Evolutionary conservation across 2,113 vertebrate genomes (phyloP).

Genomic region (Megalops atlanticus): DNA sequence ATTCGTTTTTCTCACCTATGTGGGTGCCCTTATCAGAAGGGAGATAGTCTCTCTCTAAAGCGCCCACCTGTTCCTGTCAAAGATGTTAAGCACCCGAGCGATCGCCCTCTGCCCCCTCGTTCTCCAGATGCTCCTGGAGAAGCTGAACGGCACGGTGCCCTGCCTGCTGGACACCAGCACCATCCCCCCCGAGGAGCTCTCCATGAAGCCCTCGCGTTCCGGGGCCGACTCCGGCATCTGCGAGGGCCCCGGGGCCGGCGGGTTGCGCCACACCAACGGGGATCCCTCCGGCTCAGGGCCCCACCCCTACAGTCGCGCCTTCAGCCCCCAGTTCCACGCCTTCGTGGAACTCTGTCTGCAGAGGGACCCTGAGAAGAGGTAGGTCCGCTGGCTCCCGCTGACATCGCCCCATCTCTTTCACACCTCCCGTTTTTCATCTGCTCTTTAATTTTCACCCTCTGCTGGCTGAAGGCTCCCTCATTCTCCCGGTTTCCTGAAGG

Average conservation of each 20-base stretch:
- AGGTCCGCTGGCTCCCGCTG: background rate
- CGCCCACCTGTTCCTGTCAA: background rate
- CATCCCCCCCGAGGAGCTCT: conserved; percentile 91
- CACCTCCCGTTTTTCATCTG: background rate
- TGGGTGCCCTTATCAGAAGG: too few relatives aligned
- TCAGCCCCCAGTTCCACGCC: conserved; percentile 88
- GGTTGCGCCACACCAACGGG: conserved; percentile 79
- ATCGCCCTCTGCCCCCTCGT: background rate
- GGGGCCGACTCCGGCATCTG: conserved; percentile 81
- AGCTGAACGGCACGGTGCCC: conserved; percentile 93
- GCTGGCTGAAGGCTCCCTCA: background rate
- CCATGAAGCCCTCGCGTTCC: conserved; percentile 83
- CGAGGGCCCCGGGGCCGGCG: conserved; percentile 72
- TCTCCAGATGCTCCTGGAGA: conserved; percentile 92
- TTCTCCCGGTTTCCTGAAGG: too few relatives aligned
- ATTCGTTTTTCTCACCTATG: background rate
- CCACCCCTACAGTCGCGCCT: conserved; percentile 92
- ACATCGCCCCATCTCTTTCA: background rate
- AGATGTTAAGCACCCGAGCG: background rate
- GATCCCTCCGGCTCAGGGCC: conserved; percentile 70
- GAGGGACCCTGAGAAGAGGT: conserved; percentile 88
- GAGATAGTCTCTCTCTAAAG: too few relatives aligned
- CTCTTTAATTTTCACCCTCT: background rate
- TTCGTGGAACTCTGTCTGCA: conserved; percentile 94
- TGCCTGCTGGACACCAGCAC: conserved; percentile 94